Evolutionary conservation across 2,113 vertebrate genomes (phyloP).

Genomic region (Calyptommatus sinebrachiatus): DNA sequence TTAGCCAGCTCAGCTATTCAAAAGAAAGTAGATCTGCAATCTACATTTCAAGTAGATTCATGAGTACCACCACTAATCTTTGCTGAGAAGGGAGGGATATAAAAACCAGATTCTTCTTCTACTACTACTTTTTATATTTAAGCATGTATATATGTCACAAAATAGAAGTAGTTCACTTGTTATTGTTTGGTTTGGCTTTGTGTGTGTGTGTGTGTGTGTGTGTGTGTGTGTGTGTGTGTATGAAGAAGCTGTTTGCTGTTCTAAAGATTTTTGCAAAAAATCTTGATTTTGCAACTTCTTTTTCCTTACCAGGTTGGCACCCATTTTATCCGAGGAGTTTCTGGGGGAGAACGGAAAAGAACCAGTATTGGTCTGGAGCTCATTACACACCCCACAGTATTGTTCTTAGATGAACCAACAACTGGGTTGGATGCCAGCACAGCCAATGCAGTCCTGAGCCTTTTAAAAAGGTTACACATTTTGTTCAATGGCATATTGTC

Average conservation of each 20-base stretch:
- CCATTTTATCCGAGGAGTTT: conserved; percentile 85
- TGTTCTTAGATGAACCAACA: conserved; percentile 96
- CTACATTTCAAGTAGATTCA: no score
- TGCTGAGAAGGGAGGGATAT: no score
- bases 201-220: no score
- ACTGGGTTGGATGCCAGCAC: conserved; percentile 92
- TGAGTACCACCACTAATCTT: no score
- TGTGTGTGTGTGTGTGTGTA: no score
- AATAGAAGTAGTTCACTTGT: no score
- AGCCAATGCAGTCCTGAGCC: conserved; percentile 86
- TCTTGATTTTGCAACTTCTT: not conserved
- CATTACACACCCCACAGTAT: conserved; percentile 85
- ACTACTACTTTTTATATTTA: no score
- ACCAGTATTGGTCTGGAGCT: conserved; percentile 95
- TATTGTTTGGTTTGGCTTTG: no score
- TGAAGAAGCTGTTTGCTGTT: not conserved
- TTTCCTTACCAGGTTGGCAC: conserved; percentile 82
- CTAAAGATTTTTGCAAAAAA: not conserved
- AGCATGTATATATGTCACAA: no score
- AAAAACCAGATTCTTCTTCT: no score
- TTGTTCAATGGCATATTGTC: not conserved
- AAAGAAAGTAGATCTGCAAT: no score
- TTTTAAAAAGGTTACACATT: conserved; percentile 81
- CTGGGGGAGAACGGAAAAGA: conserved; percentile 92
- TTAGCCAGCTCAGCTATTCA: no score